Base-by-base conservation (phyloP, 2,113 vertebrate species). In the Phoxinus phoxinus region DNA sequence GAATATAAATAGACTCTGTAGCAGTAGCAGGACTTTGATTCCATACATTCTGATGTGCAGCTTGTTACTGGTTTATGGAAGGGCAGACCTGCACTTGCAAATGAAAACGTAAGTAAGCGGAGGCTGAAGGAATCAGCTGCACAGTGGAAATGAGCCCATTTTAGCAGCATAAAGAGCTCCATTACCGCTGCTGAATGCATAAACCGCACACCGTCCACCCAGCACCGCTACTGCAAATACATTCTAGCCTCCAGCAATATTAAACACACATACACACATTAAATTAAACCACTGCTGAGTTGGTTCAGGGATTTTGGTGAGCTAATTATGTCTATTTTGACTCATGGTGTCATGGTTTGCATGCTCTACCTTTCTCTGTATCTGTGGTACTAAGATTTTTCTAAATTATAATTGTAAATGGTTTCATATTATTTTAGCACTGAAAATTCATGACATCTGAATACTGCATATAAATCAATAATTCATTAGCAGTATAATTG, bases 401-500 rank as follows among this genome's bases (percentile, higher is more conserved):
- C 23, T 72, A 17, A 46, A 48, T 48, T 41, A 8, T 74, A 74
- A 56, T 56, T 27, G n/a, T 63, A 27, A 63, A 85, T 90, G 79
- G 94, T 95, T 94, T 95, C 93, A 91, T 95, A 94, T 96, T 96
- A 96, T 95, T 96, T 41, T 95, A 96, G 96, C 96, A 95, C 96
- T 95, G 96, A 92, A 96, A 93, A 91, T 94, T 93, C 92, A 94
- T 94, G 95, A 94, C 91, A 95, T 94, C 93, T 94, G 94, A 92
- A 90, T 74, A 90, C 94, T 95, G 93, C 94, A 95, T 96, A 95
- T 95, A 67, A 94, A 96, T 97, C 95, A 96, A 96, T 96, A 95
- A 96, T 96, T 96, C 94, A 96, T 96, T 96, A 96, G 96, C 95
- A 94, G 96, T 95, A 95, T 96, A 96, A 97, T 97, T 96, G 95